Evolutionary conservation across 2,113 vertebrate genomes (phyloP).

Genomic region (Indicator maculatus): DNA sequence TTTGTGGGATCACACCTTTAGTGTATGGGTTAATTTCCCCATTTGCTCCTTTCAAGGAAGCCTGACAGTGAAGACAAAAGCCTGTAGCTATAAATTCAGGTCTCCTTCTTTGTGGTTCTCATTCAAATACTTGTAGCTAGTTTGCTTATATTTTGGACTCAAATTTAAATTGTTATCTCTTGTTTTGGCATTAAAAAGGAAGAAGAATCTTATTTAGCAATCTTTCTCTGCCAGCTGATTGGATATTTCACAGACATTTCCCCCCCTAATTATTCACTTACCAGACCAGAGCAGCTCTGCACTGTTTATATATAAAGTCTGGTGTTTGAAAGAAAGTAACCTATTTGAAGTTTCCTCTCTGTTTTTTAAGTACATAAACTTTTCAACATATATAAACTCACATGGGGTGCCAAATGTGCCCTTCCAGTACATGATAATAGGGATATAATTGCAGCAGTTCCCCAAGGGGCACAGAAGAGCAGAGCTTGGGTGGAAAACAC

Average conservation of each 20-base stretch:
- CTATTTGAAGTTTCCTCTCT: conserved; percentile 23
- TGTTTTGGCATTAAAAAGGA: conserved; percentile 5
- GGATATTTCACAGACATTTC: not conserved
- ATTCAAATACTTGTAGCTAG: conserved; percentile 14
- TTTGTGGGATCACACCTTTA: not conserved
- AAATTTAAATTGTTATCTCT: not conserved
- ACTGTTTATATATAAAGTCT: conserved; percentile 66
- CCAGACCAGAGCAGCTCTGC: conserved; percentile 15
- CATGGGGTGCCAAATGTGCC: conserved; percentile 35
- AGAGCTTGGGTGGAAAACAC: conserved; percentile 46
- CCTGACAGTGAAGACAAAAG: not conserved
- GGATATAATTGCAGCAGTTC: conserved; percentile 41
- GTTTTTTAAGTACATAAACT: conserved; percentile 22
- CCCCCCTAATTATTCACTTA: conserved; percentile 28
- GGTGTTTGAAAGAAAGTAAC: conserved; percentile 26
- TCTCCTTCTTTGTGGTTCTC: conserved; percentile 7
- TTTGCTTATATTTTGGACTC: not conserved
- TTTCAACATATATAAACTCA: conserved; percentile 8
- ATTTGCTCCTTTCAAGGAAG: not conserved
- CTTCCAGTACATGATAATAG: conserved; percentile 32
- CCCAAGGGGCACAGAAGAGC: conserved; percentile 26
- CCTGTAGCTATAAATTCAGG: not conserved
- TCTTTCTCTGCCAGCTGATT: conserved; percentile 13
- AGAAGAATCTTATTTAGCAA: not conserved
- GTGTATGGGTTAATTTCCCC: not conserved